These are phyloP conservation scores for Epinephelus malabaricus DNA, from an alignment of 2,797 vertebrate genomes.

Conservation along the genomic window DNA sequence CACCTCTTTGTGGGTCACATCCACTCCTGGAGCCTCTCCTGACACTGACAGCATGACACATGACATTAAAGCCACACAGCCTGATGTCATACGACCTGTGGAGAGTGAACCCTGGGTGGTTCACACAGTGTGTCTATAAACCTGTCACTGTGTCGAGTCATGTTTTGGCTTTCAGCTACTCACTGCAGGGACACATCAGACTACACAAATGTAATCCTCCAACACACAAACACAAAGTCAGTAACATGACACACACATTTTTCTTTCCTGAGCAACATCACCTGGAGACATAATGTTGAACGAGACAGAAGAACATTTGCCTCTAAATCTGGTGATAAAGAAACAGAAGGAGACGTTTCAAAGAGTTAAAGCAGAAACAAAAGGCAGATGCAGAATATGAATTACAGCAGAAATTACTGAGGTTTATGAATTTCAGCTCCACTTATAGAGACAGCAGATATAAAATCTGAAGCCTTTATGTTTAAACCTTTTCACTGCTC, in stretches of 20 bases:
- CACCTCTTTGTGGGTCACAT: conserved; percentile 56
- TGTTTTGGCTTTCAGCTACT: background rate
- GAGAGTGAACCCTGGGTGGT: conserved; percentile 4
- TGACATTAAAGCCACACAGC: conserved; percentile 30
- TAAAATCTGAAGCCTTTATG: conserved; percentile 40
- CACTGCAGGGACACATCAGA: background rate
- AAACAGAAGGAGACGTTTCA: conserved; percentile 1
- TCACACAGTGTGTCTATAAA: background rate
- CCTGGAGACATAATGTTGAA: background rate
- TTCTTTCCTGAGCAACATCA: background rate
- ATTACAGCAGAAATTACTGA: conserved; percentile 12
- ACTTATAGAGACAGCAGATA: conserved; percentile 17
- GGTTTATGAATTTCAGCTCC: conserved; percentile 20
- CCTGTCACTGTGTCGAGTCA: background rate
- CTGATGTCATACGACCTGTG: conserved; percentile 26
- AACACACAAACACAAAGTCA: background rate
- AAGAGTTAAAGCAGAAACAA: conserved; percentile 6
- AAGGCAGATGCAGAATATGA: background rate
- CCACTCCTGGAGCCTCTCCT: conserved; percentile 29
- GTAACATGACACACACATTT: too few species aligned
- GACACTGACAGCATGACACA: conserved; percentile 34
- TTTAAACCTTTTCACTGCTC: conserved; percentile 35
- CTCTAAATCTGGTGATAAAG: conserved; percentile 21
- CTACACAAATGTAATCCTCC: background rate
- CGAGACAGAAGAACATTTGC: background rate